phyloP scores from a whole-genome alignment of 2,113 vertebrate species.

The Mandrillus leucophaeus region DNA sequence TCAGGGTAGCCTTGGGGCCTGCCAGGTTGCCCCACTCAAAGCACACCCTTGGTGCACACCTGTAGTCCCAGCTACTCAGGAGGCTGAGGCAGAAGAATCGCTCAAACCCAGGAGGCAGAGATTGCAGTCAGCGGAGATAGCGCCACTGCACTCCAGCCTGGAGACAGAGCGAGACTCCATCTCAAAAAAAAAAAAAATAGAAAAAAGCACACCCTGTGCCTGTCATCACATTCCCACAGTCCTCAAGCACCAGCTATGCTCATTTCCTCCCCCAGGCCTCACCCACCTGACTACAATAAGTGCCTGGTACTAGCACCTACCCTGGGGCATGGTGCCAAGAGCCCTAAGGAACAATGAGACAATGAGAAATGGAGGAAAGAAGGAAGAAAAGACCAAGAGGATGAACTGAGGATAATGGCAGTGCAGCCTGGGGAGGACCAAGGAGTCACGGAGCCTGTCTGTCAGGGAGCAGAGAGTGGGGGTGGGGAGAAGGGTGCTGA shows the following conservation, averaged over 20 bases:
- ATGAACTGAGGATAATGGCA: too few relatives aligned
- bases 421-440: background rate
- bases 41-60: too few relatives aligned
- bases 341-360: background rate
- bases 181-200: too few relatives aligned
- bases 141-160: too few relatives aligned
- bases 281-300: too few relatives aligned
- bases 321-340: too few relatives aligned
- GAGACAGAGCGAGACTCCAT: too few relatives aligned
- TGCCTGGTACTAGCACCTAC: background rate
- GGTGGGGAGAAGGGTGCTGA: background rate
- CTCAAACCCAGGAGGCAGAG: too few relatives aligned
- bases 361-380: background rate
- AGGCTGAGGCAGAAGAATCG: too few relatives aligned
- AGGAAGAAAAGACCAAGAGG: background rate
- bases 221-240: rapidly evolving
- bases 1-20: background rate
- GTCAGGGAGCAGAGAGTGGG: background rate
- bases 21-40: background rate
- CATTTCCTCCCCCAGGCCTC: background rate
- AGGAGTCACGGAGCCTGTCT: background rate
- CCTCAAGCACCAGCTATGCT: background rate
- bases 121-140: too few relatives aligned
- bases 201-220: background rate
- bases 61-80: too few relatives aligned